Evolutionary conservation across 2,797 vertebrate species (phyloP).

Genomic region (Echiichthys vipera): DNA sequence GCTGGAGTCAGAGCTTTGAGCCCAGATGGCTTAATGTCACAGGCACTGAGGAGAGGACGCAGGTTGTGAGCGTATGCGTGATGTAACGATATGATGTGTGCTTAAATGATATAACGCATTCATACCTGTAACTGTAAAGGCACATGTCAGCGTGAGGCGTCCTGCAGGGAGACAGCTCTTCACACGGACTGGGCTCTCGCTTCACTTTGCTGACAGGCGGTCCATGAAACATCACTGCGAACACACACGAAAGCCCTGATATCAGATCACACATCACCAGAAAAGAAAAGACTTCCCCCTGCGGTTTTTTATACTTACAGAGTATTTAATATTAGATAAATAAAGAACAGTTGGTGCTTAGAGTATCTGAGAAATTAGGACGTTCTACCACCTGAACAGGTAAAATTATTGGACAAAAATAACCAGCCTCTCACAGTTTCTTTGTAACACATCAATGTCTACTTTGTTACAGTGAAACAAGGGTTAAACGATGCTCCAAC

Average conservation of each 20-base stretch:
- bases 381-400: neutral
- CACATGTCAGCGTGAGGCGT: conserved; percentile 91
- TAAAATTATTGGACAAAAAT: neutral
- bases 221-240: conserved; percentile 91
- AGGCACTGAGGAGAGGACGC: conserved; percentile 86
- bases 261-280: too few species aligned
- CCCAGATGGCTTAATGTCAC: conserved; percentile 89
- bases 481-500: too few species aligned
- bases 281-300: too few species aligned
- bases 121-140: conserved; percentile 95
- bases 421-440: neutral
- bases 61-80: neutral
- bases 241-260: too few species aligned
- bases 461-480: neutral
- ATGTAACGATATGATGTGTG: too few species aligned
- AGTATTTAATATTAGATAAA: too few species aligned
- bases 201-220: conserved; percentile 91
- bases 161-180: conserved; percentile 89
- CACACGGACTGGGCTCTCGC: conserved; percentile 88
- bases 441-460: neutral
- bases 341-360: neutral
- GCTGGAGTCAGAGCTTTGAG: conserved; percentile 89
- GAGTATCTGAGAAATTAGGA: neutral
- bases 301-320: too few species aligned
- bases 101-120: too few species aligned